Evolutionary conservation across 2,888 invertebrate genomes (phyloP).

Genomic region (Tiphia femorata): DNA sequence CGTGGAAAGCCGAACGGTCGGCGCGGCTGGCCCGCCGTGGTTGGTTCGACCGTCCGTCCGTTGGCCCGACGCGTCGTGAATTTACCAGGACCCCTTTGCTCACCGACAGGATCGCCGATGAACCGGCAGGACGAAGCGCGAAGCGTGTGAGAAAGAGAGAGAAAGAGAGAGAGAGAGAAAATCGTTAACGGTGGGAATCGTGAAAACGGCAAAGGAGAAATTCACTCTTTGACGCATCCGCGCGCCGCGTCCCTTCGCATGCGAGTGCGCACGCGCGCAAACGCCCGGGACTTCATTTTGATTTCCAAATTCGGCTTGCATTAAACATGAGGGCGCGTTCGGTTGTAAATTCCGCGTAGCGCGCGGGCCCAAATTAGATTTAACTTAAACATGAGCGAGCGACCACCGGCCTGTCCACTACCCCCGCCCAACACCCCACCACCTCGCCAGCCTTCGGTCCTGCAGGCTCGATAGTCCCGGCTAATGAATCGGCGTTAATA

Average conservation of each 20-base stretch:
- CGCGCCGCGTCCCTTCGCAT: slow-evolving; percentile 17
- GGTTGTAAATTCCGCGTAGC: not conserved
- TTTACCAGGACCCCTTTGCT: slow-evolving; percentile 19
- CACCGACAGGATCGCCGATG: slow-evolving; percentile 1
- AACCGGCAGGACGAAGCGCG: not conserved
- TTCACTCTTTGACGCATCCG: slow-evolving; percentile 17
- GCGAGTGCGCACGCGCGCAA: too few relatives aligned
- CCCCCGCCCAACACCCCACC: too few relatives aligned
- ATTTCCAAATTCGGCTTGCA: slow-evolving; percentile 26
- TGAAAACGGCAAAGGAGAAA: slow-evolving; percentile 3
- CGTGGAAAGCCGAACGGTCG: slow-evolving; percentile 14
- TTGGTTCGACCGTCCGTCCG: too few relatives aligned
- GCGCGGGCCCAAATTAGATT: not conserved
- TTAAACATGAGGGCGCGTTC: slow-evolving; percentile 24
- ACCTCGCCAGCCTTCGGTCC: too few relatives aligned
- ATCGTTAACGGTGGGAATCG: slow-evolving; percentile 24
- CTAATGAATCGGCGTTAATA: not conserved
- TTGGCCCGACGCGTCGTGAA: slow-evolving; percentile 19
- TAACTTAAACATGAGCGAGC: not conserved
- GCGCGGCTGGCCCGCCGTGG: slow-evolving; percentile 11
- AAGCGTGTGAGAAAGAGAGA: too few relatives aligned
- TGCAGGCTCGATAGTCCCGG: not conserved
- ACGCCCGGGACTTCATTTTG: slow-evolving; percentile 22
- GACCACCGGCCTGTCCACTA: too few relatives aligned
- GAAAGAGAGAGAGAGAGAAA: too few relatives aligned